Base-by-base conservation (phyloP, 2,888 invertebrate genomes). In the Ichneumoninae sp. region DNA sequence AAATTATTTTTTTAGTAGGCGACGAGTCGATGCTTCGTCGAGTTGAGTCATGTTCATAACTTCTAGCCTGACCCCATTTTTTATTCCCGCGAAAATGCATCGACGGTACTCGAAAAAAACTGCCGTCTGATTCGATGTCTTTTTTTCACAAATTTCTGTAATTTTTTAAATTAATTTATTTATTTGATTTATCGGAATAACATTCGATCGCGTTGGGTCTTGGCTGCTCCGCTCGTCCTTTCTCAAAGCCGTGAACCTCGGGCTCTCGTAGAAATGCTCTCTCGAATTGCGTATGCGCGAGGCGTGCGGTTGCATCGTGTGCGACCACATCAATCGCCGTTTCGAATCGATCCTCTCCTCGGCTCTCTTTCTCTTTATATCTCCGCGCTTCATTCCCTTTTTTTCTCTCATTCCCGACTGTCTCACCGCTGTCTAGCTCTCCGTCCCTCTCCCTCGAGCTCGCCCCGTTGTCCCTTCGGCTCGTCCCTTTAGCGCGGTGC, bases 321-420 rank as follows among this genome's bases (percentile, higher is more conserved):
- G 93, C 89, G 93, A 93, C 90, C 93, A 90, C 93, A 92, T 93
- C 93, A 92, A 93, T 93, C 93, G 87, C 88, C 91, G 89, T 89
- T 90, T 91, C 90, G 89, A 90, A 89, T 90, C 90, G 87, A 85
- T 84, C 44, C 36, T 40, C 66, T 36, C 33, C 22, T 44, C 19
- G 44, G 44, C 75, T 70, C 69, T 84, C 86, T 80, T 82, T 78
- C 82, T 84, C 83, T 80, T 74, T 79, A 78, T 68, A 70, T 84
- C 87, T 83, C 80, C 84, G 68, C 81, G 77, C 78, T 85, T 81
- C 71, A 70, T 62, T 86, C 50, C 82, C 68, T 52, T 40, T 82
- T 78, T 81, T 52, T 78, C 65, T 77, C 62, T 78, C 84, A 70
- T 79, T 81, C 86, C 60, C 71, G 82, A 80, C 80, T 79, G 81